These are phyloP conservation scores for Aegotheles bennettii DNA, from an alignment of 2,113 vertebrate genomes.

Conservation along the genomic window DNA sequence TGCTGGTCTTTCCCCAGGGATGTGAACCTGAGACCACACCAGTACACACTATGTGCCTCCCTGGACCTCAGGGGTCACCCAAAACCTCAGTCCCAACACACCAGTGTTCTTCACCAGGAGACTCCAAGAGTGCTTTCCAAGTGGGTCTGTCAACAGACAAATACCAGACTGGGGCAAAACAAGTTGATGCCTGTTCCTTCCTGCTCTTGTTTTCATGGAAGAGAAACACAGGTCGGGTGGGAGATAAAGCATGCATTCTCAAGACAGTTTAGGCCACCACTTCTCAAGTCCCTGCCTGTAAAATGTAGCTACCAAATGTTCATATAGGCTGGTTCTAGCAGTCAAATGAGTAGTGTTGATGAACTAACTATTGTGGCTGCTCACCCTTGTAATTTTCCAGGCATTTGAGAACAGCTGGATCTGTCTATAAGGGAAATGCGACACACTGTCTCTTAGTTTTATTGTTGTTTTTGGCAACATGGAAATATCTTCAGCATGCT, in stretches of 20 bases:
- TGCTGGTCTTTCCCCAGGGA: background rate
- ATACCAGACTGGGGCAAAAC: background rate
- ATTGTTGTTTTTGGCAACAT: background rate
- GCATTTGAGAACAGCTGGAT: background rate
- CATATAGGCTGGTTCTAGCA: background rate
- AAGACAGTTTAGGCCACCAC: background rate
- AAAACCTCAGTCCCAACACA: background rate
- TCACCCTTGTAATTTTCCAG: constrained; percentile 6
- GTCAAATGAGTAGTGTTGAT: background rate
- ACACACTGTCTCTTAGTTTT: constrained; percentile 4
- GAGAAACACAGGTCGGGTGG: background rate
- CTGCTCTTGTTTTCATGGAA: background rate
- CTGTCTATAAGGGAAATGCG: background rate
- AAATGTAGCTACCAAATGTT: background rate
- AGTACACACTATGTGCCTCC: background rate
- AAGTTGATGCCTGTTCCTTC: fast-evolving
- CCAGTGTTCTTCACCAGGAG: background rate
- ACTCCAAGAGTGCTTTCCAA: background rate
- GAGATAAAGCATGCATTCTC: fast-evolving
- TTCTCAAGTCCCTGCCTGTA: background rate
- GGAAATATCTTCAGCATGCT: background rate
- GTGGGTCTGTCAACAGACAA: background rate
- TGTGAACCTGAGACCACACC: background rate
- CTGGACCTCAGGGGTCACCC: background rate
- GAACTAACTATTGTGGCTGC: background rate